These are phyloP conservation scores for Choristoneura fumiferana DNA, from an alignment of 1,140 invertebrate genomes.

Conservation along the genomic window DNA sequence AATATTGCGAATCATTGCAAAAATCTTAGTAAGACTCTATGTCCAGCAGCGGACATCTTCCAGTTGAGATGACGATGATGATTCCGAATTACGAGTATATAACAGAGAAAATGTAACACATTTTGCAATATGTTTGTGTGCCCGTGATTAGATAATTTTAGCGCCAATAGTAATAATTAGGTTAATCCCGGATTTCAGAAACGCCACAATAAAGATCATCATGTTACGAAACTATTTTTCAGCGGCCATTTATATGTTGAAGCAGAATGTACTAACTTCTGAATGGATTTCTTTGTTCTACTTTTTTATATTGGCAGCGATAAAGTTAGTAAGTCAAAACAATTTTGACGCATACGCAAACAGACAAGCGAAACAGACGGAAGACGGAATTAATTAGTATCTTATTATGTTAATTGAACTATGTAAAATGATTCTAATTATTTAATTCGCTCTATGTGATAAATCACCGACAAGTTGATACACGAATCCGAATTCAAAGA, in stretches of 20 bases:
- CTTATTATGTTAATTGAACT: slow-evolving; percentile 7
- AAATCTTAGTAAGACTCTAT: no score
- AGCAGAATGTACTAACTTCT: no score
- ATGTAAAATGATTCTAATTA: not conserved
- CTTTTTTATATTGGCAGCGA: no score
- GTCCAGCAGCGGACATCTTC: no score
- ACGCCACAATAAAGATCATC: not conserved
- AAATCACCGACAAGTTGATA: not conserved
- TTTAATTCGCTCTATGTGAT: not conserved
- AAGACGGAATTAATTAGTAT: slow-evolving; percentile 8
- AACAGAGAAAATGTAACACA: no score
- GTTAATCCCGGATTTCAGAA: slow-evolving; percentile 4
- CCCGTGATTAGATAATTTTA: no score
- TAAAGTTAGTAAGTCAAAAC: not conserved
- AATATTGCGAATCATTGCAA: no score
- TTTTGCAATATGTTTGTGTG: no score
- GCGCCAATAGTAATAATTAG: not conserved
- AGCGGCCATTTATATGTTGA: no score
- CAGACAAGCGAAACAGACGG: not conserved
- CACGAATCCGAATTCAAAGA: not conserved
- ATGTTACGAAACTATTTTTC: not conserved
- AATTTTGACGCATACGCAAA: not conserved
- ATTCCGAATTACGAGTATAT: no score
- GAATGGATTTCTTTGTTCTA: no score
- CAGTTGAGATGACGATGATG: no score